Base-by-base conservation (phyloP, 2,888 invertebrate genomes). In the Orchesella flavescens region DNA sequence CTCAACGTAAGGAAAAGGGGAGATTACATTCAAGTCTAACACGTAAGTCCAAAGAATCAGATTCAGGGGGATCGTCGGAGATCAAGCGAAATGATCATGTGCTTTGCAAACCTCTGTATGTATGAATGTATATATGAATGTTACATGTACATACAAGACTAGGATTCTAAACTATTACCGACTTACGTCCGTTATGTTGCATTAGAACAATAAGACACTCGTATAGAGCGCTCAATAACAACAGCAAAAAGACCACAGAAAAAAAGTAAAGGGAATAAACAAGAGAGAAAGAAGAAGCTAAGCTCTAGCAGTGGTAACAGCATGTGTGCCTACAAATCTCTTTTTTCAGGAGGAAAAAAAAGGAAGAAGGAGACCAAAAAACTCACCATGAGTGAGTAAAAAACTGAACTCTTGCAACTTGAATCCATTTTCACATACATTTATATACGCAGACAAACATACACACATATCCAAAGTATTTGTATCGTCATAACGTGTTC, bases 71-170 rank as follows among this genome's bases (percentile, higher is more conserved):
- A 83, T 76, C 76, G 71, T 63, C 71, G 57, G 83, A 83, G 83
- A 83, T 83, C 83, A 77, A 76, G 83, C 71, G 77, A 73, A 83
- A 83, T 83, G 77, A 82, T 83, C 83, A 72, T 83, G 77, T 83
- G 73, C 77, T 71, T 83, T 81, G 69, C 44, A 81, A 71, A 78
- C 79, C 34, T 46, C 21, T 23, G 49, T 65, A 66, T 61, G 34
- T n/a, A 55, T 44, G 34, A 12, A 46, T 21, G 61, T 23, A n/a
- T 12, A 74, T 43, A 66, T 13, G 53, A 21, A 21, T 17, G 15
- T n/a, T n/a, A 74, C 61, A 74, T 9, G 44, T 49, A 49, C 49
- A 2, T 24, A 23, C 15, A 24, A 15, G 19, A 21, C 21, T 23
- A 15, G n/a, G 34, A 12, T 49, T n/a, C 49, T 49, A 75, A 80